phyloP scores from a whole-genome alignment of 2,888 invertebrate species.

The Choreutis nemorana region DNA sequence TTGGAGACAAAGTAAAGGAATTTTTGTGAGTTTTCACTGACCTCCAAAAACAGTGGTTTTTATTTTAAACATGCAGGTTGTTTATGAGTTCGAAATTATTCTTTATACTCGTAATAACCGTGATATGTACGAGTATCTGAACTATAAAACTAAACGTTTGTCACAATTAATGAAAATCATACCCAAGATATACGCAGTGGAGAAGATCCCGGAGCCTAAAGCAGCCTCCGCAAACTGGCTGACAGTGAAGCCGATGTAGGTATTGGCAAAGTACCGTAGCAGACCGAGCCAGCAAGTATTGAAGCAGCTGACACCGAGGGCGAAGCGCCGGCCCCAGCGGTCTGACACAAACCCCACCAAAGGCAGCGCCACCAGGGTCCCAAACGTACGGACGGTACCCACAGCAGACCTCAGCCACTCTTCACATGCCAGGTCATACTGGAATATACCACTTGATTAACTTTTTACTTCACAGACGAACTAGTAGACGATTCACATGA shows the following conservation, averaged over 20 bases:
- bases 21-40: too few species aligned
- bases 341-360: constrained; percentile 76
- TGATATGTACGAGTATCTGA: too few species aligned
- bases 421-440: constrained; percentile 70
- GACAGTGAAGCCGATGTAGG: constrained; percentile 69
- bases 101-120: too few species aligned
- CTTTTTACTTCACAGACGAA: not conserved
- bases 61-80: too few species aligned
- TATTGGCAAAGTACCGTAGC: constrained; percentile 62
- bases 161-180: too few species aligned
- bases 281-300: constrained; percentile 70
- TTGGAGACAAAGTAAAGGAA: too few species aligned
- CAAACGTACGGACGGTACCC: constrained; percentile 73
- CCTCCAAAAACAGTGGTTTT: too few species aligned
- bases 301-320: constrained; percentile 63
- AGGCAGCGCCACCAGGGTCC: constrained; percentile 72
- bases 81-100: too few species aligned
- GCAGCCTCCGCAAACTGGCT: constrained; percentile 75
- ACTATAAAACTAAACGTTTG: too few species aligned
- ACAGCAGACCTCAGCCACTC: constrained; percentile 76
- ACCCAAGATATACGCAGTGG: constrained; percentile 75
- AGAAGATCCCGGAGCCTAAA: constrained; percentile 72
- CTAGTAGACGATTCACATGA: not conserved
- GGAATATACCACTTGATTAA: constrained; percentile 15
- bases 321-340: constrained; percentile 70